phyloP scores from a whole-genome alignment of 2,797 vertebrate species.

The Geotrypetes seraphini region DNA sequence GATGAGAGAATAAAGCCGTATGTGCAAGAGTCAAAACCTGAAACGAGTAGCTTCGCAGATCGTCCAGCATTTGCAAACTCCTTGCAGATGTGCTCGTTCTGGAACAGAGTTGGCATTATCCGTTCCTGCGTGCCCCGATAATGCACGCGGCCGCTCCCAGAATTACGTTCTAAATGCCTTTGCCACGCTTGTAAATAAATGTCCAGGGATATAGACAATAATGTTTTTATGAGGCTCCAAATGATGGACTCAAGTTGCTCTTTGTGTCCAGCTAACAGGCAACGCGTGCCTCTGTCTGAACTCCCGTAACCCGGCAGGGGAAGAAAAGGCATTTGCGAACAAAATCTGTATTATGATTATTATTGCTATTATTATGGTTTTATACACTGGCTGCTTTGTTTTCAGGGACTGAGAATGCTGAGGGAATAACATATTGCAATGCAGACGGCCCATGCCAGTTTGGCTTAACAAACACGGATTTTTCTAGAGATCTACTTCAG shows the following conservation, averaged over 20 bases:
- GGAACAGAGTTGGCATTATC: no score
- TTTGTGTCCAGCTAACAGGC: constrained; percentile 75
- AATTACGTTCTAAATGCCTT: constrained; percentile 69
- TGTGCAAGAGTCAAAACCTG: no score
- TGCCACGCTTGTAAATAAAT: constrained; percentile 71
- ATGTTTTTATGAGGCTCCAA: constrained; percentile 89
- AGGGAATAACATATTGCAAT: constrained; percentile 63
- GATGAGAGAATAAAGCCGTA: no score
- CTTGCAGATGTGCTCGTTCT: no score
- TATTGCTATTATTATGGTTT: no score
- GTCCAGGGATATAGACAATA: constrained; percentile 79
- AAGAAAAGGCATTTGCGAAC: constrained; percentile 53
- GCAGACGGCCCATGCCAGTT: constrained; percentile 49
- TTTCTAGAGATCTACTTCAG: constrained; percentile 66
- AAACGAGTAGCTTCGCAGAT: no score
- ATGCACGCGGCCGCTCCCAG: constrained; percentile 7
- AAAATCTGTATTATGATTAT: no score
- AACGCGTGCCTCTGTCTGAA: constrained; percentile 80
- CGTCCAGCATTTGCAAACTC: no score
- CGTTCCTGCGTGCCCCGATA: constrained; percentile 4
- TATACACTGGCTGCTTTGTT: constrained; percentile 70
- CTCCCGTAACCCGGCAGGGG: constrained; percentile 59
- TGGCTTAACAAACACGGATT: constrained; percentile 49
- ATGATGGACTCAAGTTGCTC: constrained; percentile 78
- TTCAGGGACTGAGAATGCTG: constrained; percentile 52